A percentile compares a stretch with the other conserved stretches of the same genome.
Evolutionary conservation across 2,113 vertebrate genomes (phyloP).

Genomic region (Coryphaenoides rupestris): DNA sequence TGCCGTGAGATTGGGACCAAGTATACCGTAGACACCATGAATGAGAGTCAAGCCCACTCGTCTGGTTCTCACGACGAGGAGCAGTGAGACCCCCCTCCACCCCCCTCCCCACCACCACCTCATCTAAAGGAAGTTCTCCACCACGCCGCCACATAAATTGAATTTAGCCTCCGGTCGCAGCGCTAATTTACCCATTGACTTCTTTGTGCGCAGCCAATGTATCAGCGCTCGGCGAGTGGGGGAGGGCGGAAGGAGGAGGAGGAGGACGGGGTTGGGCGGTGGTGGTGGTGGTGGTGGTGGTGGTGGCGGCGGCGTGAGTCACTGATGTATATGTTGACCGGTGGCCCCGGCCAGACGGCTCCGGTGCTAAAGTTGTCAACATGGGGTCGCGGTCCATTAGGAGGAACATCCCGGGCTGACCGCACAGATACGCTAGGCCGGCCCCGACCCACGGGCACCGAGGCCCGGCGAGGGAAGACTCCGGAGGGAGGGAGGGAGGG

Average conservation of each 20-base stretch:
- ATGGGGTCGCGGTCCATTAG: too few relatives aligned
- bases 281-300: too few relatives aligned
- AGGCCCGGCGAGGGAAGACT: slow-evolving; percentile 31
- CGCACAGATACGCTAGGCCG: too few relatives aligned
- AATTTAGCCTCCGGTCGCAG: slow-evolving; percentile 55
- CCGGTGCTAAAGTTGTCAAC: too few relatives aligned
- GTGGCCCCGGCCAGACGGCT: too few relatives aligned
- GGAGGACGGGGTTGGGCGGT: too few relatives aligned
- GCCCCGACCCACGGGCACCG: too few relatives aligned
- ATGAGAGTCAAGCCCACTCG: neutral
- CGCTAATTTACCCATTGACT: slow-evolving; percentile 69
- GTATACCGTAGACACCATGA: neutral
- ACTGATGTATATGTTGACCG: too few relatives aligned
- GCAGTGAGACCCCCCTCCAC: slow-evolving; percentile 1
- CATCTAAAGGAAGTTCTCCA: slow-evolving; percentile 15
- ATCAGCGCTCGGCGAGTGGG: slow-evolving; percentile 45
- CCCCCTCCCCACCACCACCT: slow-evolving; percentile 28
- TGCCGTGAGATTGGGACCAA: too few relatives aligned
- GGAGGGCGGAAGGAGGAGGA: too few relatives aligned
- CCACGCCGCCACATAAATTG: slow-evolving; percentile 50
- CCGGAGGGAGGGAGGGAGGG: neutral
- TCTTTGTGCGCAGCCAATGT: slow-evolving; percentile 50
- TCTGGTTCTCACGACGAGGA: slow-evolving; percentile 5
- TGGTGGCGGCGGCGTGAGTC: too few relatives aligned
- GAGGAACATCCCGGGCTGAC: too few relatives aligned